Conservation (phyloP, 2,888 invertebrate species). For the Erynnis tages region DNA sequence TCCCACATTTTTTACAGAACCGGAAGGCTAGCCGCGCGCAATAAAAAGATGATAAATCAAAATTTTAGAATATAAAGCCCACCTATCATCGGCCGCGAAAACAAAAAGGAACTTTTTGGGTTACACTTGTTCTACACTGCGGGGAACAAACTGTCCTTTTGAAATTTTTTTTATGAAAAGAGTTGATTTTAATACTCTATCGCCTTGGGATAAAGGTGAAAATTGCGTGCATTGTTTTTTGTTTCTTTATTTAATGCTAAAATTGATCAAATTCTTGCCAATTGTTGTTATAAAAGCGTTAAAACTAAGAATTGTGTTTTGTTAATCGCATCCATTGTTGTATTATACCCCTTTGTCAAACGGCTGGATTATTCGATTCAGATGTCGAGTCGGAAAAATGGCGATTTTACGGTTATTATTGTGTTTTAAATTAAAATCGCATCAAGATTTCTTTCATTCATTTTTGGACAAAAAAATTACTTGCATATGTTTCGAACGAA, state of each 20-base stretch:
- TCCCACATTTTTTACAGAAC: constrained; percentile 28
- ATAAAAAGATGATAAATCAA: constrained; percentile 50
- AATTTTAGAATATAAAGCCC: constrained; percentile 42
- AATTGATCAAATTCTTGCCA: constrained; percentile 25
- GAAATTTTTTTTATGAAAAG: not conserved
- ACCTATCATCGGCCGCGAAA: constrained; percentile 50
- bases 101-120: constrained; percentile 45
- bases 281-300: constrained; percentile 23
- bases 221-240: not conserved
- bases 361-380: constrained; percentile 42
- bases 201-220: not conserved
- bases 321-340: constrained; percentile 31
- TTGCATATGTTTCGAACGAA: too few species aligned
- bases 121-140: constrained; percentile 49
- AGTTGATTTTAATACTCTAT: not conserved
- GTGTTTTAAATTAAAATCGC: constrained; percentile 16
- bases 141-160: constrained; percentile 33
- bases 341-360: constrained; percentile 41
- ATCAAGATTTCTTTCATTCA: not conserved
- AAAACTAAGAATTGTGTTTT: constrained; percentile 35
- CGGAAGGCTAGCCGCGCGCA: constrained; percentile 43
- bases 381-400: constrained; percentile 28
- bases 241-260: constrained; percentile 3
- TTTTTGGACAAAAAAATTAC: not conserved
- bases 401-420: constrained; percentile 36